These are phyloP conservation scores for Pristionchus pacificus DNA, from an alignment of 1,140 invertebrate species.

Conservation along the genomic window DNA sequence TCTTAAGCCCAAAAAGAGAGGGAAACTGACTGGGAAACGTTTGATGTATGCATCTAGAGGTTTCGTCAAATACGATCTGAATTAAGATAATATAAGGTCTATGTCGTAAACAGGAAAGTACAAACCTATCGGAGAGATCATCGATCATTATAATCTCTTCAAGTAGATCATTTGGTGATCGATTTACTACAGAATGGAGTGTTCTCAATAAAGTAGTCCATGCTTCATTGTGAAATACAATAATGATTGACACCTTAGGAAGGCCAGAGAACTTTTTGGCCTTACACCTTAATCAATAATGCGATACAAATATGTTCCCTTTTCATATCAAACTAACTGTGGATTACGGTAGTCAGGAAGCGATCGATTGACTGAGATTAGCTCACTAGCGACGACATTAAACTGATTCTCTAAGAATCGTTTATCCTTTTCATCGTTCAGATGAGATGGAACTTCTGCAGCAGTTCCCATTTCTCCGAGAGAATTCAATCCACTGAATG, in stretches of 20 bases:
- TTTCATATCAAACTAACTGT: slow-evolving; percentile 17
- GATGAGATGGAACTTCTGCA: slow-evolving; percentile 19
- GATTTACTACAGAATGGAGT: slow-evolving; percentile 75
- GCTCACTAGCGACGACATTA: slow-evolving; percentile 38
- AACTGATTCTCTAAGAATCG: slow-evolving; percentile 39
- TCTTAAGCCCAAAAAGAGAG: neutral
- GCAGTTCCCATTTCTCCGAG: slow-evolving; percentile 32
- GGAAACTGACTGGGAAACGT: slow-evolving; percentile 61
- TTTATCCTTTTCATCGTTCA: slow-evolving; percentile 27
- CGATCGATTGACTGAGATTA: slow-evolving; percentile 36
- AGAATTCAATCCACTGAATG: slow-evolving; percentile 16
- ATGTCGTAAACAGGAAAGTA: slow-evolving; percentile 1
- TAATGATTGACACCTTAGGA: slow-evolving; percentile 74
- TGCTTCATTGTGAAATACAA: slow-evolving; percentile 88
- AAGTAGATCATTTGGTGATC: slow-evolving; percentile 69
- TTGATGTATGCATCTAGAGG: slow-evolving; percentile 74
- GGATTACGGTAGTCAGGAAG: slow-evolving; percentile 34
- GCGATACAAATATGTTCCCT: neutral
- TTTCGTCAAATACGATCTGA: slow-evolving; percentile 68
- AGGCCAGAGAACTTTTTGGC: slow-evolving; percentile 53
- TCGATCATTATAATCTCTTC: slow-evolving; percentile 86
- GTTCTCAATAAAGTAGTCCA: slow-evolving; percentile 82
- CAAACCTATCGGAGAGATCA: slow-evolving; percentile 77
- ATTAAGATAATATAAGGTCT: slow-evolving; percentile 14
- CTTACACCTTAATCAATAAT: neutral